Evolutionary conservation across 2,113 vertebrate genomes (phyloP).

Genomic region (Hydrolagus affinis): DNA sequence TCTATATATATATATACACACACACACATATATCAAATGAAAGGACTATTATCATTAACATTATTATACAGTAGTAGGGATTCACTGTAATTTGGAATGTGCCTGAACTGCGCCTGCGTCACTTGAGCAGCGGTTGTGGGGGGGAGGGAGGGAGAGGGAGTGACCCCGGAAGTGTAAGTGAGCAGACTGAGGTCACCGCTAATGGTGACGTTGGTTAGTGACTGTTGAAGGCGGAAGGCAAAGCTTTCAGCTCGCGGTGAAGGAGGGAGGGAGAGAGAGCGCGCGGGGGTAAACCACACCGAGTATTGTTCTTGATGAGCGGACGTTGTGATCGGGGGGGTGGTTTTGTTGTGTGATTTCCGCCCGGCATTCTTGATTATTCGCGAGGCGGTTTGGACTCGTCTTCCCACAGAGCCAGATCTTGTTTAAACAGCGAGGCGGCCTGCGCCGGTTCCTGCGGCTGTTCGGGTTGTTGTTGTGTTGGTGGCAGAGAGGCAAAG

Average conservation of each 20-base stretch:
- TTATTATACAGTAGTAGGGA: too few species aligned
- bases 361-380: neutral
- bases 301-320: neutral
- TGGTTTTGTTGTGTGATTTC: neutral
- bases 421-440: neutral
- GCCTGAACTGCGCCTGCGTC: neutral
- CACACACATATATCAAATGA: too few species aligned
- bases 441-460: neutral
- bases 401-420: neutral
- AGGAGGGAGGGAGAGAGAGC: too few species aligned
- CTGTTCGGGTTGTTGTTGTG: neutral
- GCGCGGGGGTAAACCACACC: too few species aligned
- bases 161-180: constrained; percentile 2
- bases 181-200: neutral
- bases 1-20: too few species aligned
- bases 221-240: neutral
- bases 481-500: too few species aligned
- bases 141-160: neutral
- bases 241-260: too few species aligned
- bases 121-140: neutral
- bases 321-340: neutral
- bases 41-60: too few species aligned
- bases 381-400: too few species aligned
- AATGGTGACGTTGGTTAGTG: constrained; percentile 28
- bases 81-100: too few species aligned